Conservation (phyloP, 2,113 vertebrate genomes). For the Harpagus bidentatus region DNA sequence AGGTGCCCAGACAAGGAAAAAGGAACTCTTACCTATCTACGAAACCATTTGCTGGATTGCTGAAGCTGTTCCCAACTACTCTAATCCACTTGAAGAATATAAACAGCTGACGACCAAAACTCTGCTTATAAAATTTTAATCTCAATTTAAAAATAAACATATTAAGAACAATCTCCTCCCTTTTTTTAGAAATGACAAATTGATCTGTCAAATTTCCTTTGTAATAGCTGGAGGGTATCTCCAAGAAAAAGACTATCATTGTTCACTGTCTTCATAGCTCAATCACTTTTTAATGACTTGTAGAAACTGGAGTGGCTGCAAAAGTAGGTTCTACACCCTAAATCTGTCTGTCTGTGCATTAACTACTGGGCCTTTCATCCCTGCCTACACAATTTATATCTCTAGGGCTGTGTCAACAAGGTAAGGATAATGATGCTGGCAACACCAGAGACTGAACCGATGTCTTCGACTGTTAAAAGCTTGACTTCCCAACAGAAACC, state of each 20-base stretch:
- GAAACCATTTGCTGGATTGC: background rate
- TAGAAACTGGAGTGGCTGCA: background rate
- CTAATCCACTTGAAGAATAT: background rate
- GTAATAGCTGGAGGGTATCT: background rate
- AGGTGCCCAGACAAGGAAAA: background rate
- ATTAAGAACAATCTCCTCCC: background rate
- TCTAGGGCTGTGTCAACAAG: background rate
- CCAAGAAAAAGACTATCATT: background rate
- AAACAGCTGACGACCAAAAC: background rate
- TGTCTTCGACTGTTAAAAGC: background rate
- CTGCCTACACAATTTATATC: background rate
- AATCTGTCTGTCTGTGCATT: background rate
- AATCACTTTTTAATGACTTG: background rate
- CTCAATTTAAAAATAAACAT: background rate
- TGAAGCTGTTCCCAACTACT: background rate
- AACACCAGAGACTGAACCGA: background rate
- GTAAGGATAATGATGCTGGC: background rate
- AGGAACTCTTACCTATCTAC: background rate
- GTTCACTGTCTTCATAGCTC: background rate
- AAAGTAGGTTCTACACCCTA: background rate
- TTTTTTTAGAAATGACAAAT: background rate
- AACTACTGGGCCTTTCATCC: background rate
- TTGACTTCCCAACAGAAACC: background rate
- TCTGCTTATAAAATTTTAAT: slow-evolving; percentile 3
- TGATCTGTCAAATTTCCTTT: background rate